These are phyloP conservation scores for Drosophila subquinaria DNA, from an alignment of 2,888 invertebrate genomes.

Conservation along the genomic window DNA sequence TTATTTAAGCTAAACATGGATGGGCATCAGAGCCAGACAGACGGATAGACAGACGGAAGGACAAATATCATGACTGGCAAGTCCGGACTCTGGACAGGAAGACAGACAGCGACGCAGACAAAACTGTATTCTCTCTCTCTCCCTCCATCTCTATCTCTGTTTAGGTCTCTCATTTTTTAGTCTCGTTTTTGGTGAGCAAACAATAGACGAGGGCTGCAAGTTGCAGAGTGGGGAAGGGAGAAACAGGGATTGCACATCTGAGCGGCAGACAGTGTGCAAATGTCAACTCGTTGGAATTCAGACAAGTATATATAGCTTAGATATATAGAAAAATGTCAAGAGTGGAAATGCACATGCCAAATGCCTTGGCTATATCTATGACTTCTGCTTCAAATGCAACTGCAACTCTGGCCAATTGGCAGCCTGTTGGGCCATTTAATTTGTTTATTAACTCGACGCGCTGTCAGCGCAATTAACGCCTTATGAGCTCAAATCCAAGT, in stretches of 20 bases:
- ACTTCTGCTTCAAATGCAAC: constrained; percentile 5
- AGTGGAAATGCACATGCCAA: constrained; percentile 54
- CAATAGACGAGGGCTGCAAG: constrained; percentile 38
- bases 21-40: constrained; percentile 43
- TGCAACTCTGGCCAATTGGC: constrained; percentile 49
- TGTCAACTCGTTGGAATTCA: constrained; percentile 74
- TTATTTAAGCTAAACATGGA: constrained; percentile 70
- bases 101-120: constrained; percentile 47
- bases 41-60: too few species aligned
- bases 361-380: constrained; percentile 43
- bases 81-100: constrained; percentile 54
- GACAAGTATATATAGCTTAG: constrained; percentile 46
- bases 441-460: constrained; percentile 63
- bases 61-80: constrained; percentile 64
- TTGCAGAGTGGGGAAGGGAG: not conserved
- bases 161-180: constrained; percentile 11
- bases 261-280: constrained; percentile 80
- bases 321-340: constrained; percentile 41
- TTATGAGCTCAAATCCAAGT: constrained; percentile 55
- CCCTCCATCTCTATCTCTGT: not conserved
- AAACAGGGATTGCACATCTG: constrained; percentile 64
- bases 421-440: constrained; percentile 58
- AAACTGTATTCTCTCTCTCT: constrained; percentile 47
- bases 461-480: constrained; percentile 54
- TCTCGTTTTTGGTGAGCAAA: constrained; percentile 44